Conservation (phyloP, 2,888 invertebrate species). For the Cancer borealis region DNA sequence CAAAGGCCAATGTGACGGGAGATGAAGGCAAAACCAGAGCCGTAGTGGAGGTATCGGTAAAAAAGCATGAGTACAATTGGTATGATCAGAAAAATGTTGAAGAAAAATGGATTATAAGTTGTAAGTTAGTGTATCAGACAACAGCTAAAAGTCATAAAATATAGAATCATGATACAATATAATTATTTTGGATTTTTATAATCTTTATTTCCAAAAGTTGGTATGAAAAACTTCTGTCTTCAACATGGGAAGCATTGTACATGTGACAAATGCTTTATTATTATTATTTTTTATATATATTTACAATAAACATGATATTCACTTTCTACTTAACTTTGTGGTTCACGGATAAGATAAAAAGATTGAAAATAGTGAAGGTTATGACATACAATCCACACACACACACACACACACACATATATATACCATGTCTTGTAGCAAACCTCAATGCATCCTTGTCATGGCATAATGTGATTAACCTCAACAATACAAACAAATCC, state of each 20-base stretch:
- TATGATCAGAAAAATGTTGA: no score
- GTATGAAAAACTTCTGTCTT: conserved; percentile 26
- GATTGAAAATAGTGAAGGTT: not conserved
- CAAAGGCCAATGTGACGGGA: no score
- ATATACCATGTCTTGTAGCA: not conserved
- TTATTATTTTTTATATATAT: not conserved
- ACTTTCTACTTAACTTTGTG: conserved; percentile 30
- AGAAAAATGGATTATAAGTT: no score
- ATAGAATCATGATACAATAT: not conserved
- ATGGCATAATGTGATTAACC: not conserved
- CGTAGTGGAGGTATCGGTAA: no score
- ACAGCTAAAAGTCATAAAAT: not conserved
- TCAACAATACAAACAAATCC: not conserved
- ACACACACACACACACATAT: no score
- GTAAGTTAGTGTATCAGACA: not conserved
- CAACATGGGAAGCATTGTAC: conserved; percentile 29
- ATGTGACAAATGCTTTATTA: conserved; percentile 16
- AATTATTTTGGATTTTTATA: not conserved
- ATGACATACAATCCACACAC: conserved; percentile 2
- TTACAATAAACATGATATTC: not conserved
- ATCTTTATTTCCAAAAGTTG: conserved; percentile 41
- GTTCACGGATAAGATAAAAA: not conserved
- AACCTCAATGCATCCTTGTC: not conserved
- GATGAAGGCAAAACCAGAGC: no score
- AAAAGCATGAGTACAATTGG: no score